Evolutionary conservation across 2,888 invertebrate genomes (phyloP).

Genomic region (Electrophaes corylata): DNA sequence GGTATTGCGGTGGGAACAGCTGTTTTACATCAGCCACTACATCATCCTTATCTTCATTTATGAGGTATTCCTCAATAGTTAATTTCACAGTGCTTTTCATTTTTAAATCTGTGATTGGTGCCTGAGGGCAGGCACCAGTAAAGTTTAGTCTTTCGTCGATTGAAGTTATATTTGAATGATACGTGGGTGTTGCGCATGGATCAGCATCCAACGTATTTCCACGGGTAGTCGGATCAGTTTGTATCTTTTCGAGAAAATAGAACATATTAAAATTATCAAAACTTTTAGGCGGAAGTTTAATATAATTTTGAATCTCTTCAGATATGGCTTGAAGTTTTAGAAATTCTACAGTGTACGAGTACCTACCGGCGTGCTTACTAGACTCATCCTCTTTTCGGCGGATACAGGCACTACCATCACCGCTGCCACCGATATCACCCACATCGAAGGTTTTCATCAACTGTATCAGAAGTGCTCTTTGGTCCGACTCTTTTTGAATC

Average conservation of each 20-base stretch:
- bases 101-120: slow-evolving; percentile 58
- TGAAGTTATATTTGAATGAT: slow-evolving; percentile 63
- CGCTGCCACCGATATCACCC: slow-evolving; percentile 60
- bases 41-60: slow-evolving; percentile 62
- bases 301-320: slow-evolving; percentile 66
- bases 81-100: slow-evolving; percentile 59
- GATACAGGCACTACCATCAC: background rate
- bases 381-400: background rate
- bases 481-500: slow-evolving; percentile 94
- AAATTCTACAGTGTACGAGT: slow-evolving; percentile 63
- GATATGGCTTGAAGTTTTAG: slow-evolving; percentile 68
- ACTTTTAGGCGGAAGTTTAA: slow-evolving; percentile 72
- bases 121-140: background rate
- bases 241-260: slow-evolving; percentile 59
- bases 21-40: slow-evolving; percentile 61
- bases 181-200: slow-evolving; percentile 64
- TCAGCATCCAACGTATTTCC: slow-evolving; percentile 52
- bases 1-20: slow-evolving; percentile 58
- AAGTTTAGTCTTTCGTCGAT: background rate
- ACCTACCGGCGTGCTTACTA: background rate
- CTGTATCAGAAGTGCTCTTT: slow-evolving; percentile 90
- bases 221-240: slow-evolving; percentile 63
- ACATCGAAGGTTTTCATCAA: slow-evolving; percentile 67
- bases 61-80: slow-evolving; percentile 60
- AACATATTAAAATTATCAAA: slow-evolving; percentile 49